phyloP scores from a whole-genome alignment of 1,140 invertebrate species.

The Reticulitermes speratus region DNA sequence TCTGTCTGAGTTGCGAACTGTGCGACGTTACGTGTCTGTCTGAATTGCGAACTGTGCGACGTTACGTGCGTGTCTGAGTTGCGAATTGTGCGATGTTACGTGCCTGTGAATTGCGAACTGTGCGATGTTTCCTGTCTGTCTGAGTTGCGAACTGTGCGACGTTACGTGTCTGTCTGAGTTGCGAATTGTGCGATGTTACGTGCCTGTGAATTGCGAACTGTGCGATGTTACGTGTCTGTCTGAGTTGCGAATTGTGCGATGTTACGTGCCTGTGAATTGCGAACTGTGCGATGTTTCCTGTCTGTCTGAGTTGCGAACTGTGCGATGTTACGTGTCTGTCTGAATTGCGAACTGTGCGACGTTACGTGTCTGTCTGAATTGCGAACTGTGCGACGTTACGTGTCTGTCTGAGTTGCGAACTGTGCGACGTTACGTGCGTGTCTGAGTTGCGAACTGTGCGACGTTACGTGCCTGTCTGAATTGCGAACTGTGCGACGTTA shows the following conservation, averaged over 20 bases:
- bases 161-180: background rate
- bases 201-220: background rate
- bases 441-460: background rate
- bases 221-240: background rate
- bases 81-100: background rate
- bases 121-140: background rate
- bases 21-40: background rate
- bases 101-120: background rate
- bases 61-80: background rate
- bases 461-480: background rate
- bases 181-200: background rate
- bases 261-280: background rate
- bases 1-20: background rate
- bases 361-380: background rate
- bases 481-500: background rate
- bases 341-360: background rate
- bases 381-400: background rate
- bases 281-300: background rate
- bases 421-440: background rate
- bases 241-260: background rate
- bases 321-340: background rate
- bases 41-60: background rate
- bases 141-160: background rate
- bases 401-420: background rate
- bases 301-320: background rate